These are phyloP conservation scores for Diuraphis noxia DNA, from an alignment of 1,140 invertebrate genomes.

Conservation along the genomic window DNA sequence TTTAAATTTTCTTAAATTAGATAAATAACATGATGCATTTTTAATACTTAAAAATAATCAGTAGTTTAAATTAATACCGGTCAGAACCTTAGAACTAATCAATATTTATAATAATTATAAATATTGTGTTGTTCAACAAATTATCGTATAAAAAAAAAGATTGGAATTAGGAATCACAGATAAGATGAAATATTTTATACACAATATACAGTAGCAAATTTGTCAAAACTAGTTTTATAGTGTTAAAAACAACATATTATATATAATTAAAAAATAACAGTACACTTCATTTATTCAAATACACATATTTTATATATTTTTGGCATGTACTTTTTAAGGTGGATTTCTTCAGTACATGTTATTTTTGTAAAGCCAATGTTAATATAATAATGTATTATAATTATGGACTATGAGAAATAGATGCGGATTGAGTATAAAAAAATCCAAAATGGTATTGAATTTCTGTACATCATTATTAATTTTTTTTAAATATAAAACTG, in stretches of 20 bases:
- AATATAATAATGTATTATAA: background rate
- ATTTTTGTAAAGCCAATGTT: background rate
- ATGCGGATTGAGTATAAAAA: background rate
- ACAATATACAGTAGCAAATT: background rate
- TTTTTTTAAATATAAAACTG: constrained; percentile 27
- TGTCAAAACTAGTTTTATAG: constrained; percentile 20
- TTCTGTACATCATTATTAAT: constrained; percentile 1
- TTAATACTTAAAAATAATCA: background rate
- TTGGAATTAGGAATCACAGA: background rate
- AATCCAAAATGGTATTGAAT: constrained; percentile 2
- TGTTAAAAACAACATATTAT: constrained; percentile 21
- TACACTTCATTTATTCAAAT: constrained; percentile 10
- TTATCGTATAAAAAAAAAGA: background rate
- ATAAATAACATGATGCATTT: background rate
- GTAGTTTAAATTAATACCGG: background rate
- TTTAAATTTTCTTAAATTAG: background rate
- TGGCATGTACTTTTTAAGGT: background rate
- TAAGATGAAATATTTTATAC: background rate
- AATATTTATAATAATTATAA: background rate
- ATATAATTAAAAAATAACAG: constrained; percentile 13
- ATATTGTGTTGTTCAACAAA: background rate
- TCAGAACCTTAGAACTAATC: background rate
- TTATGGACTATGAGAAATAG: background rate
- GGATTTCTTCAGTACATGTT: background rate
- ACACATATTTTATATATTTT: constrained; percentile 1